Conservation (phyloP, 2,113 vertebrate species). For the Micronycteris hirsuta region DNA sequence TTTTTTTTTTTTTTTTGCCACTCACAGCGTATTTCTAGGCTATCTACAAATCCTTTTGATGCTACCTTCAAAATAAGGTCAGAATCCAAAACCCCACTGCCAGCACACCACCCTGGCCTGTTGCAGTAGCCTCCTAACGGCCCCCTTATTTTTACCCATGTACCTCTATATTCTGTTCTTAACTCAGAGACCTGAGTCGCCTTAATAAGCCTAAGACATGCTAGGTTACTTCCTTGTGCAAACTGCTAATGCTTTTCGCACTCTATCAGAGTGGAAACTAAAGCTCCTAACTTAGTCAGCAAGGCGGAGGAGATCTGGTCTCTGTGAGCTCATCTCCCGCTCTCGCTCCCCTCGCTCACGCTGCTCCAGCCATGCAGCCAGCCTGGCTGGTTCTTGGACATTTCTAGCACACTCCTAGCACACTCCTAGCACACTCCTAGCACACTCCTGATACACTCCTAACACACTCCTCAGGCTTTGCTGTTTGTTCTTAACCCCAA, state of each 20-base stretch:
- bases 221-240: neutral
- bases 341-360: neutral
- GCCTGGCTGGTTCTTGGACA: neutral
- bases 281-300: neutral
- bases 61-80: neutral
- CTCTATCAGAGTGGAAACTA: neutral
- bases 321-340: neutral
- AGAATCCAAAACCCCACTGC: neutral
- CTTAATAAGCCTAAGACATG: neutral
- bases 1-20: neutral
- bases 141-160: neutral
- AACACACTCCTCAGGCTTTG: neutral
- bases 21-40: neutral
- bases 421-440: neutral
- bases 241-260: neutral
- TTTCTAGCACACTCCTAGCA: neutral
- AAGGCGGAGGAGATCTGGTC: neutral
- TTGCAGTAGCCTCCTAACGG: neutral
- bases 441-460: too few relatives aligned
- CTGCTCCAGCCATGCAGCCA: fast-evolving
- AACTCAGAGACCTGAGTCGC: neutral
- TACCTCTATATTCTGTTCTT: neutral
- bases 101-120: neutral
- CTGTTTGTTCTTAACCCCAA: neutral
- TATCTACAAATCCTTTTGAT: neutral